Base-by-base conservation (phyloP, 2,888 invertebrate species). In the Meliscaeva auricollis region DNA sequence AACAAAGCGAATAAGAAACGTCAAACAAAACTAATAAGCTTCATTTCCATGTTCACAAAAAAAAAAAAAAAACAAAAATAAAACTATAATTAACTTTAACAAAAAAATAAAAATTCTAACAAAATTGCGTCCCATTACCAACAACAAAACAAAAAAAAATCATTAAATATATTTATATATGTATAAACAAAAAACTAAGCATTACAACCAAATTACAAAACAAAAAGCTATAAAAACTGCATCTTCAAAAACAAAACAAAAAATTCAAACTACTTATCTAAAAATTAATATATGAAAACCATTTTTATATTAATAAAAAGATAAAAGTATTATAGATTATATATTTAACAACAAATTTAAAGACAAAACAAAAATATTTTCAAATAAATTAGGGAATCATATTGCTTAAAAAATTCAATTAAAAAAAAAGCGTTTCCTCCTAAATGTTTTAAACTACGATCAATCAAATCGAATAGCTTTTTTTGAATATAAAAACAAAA, bases 401-500 rank as follows among this genome's bases (percentile, higher is more conserved):
- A 38, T 35, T 60, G 72, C 80, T 80, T 79, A 22, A 38, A 20
- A 58, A 75, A 79, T 52, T 70, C 44, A 72, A 60, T 46, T 32
- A 69, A 41, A 56, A 58, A 58, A 38, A 44, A 64, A 72, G 70
- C 64, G 66, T 80, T 84, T 84, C 70, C 80, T 84, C 75, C 78
- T 84, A 84, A 66, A 72, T 81, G 76, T 80, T 72, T 64, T 76
- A 62, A n/a, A 81, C 72, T 85, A 85, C 76, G 81, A 81, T 85
- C 85, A 85, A 85, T 85, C 85, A 85, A 85, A 81, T 85, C 62
- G 69, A 85, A 85, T 85, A 85, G 85, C 85, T 85, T 85, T 85
- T 64, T 77, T 81, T 76, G 70, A 76, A 56, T 72, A 72, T 38
- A 38, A 38, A 38, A 85, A 54, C 17, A 58, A 20, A 54, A 54